A percentile compares a stretch with the other conserved stretches of the same genome.
Evolutionary conservation across 1,140 invertebrate genomes (phyloP).

Genomic region (Meloidogyne floridensis): DNA sequence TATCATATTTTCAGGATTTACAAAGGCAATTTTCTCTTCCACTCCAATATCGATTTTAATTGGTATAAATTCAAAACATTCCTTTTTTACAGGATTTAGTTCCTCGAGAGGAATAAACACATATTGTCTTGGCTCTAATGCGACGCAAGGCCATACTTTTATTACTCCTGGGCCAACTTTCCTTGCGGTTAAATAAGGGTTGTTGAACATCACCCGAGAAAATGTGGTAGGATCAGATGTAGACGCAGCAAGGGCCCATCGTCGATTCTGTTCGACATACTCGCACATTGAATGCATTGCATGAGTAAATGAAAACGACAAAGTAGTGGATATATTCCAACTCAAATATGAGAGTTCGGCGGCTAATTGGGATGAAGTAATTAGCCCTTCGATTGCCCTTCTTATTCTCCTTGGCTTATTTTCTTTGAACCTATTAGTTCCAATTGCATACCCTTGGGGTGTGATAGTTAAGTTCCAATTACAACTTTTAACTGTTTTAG

Average conservation of each 20-base stretch:
- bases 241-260: conserved; percentile 1
- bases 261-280: conserved; percentile 3
- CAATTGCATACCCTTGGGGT: neutral
- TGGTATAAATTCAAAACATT: neutral
- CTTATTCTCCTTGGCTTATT: neutral
- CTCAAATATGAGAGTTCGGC: neutral
- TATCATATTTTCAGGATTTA: conserved; percentile 11
- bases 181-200: neutral
- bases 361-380: conserved; percentile 15
- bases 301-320: conserved; percentile 6
- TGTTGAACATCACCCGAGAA: neutral
- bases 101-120: conserved; percentile 19
- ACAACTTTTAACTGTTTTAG: neutral
- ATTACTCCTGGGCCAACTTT: neutral
- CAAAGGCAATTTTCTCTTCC: neutral
- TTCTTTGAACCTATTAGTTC: neutral
- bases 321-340: conserved; percentile 4
- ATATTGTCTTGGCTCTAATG: neutral
- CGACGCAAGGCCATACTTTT: conserved; percentile 15
- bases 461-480: neutral
- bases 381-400: neutral
- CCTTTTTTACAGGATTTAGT: neutral
- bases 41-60: conserved; percentile 15
- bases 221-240: conserved; percentile 3
- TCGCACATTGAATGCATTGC: conserved; percentile 9